Evolutionary conservation across 2,113 vertebrate genomes (phyloP).

Genomic region (Chaetodon trifascialis): DNA sequence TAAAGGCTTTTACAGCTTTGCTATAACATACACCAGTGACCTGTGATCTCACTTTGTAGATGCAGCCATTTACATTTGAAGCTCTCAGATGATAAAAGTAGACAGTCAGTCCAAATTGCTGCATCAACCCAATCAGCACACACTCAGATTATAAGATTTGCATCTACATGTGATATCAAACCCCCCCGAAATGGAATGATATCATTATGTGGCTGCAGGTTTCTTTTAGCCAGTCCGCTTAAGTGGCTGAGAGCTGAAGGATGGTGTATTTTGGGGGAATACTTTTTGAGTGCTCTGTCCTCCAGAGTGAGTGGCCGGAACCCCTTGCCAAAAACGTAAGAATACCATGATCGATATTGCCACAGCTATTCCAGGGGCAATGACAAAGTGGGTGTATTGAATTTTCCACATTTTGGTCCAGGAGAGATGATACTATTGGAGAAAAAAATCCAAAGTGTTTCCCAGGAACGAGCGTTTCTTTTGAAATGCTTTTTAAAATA

Average conservation of each 20-base stretch:
- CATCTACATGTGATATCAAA: conserved; percentile 45
- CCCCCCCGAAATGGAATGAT: neutral
- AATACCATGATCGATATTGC: conserved; percentile 68
- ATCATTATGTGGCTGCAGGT: conserved; percentile 5
- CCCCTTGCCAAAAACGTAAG: conserved; percentile 65
- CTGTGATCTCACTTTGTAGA: neutral
- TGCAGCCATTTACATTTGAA: neutral
- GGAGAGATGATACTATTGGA: conserved; percentile 45
- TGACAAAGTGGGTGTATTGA: conserved; percentile 70
- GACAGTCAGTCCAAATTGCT: neutral
- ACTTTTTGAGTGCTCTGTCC: conserved; percentile 61
- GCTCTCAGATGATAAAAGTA: conserved; percentile 7
- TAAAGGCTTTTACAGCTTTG: conserved; percentile 14
- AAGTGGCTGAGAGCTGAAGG: conserved; percentile 20
- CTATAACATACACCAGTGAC: neutral
- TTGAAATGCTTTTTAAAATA: conserved; percentile 29
- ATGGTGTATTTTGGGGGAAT: conserved; percentile 48
- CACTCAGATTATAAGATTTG: conserved; percentile 14
- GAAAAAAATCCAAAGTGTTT: conserved; percentile 47
- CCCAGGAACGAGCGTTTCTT: conserved; percentile 30
- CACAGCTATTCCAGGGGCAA: conserved; percentile 77
- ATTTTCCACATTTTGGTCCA: conserved; percentile 72
- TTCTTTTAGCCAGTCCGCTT: conserved; percentile 17
- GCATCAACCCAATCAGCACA: neutral
- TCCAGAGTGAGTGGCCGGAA: conserved; percentile 43